Conservation (phyloP, 2,888 invertebrate genomes). For the Diplolepis rosae region DNA sequence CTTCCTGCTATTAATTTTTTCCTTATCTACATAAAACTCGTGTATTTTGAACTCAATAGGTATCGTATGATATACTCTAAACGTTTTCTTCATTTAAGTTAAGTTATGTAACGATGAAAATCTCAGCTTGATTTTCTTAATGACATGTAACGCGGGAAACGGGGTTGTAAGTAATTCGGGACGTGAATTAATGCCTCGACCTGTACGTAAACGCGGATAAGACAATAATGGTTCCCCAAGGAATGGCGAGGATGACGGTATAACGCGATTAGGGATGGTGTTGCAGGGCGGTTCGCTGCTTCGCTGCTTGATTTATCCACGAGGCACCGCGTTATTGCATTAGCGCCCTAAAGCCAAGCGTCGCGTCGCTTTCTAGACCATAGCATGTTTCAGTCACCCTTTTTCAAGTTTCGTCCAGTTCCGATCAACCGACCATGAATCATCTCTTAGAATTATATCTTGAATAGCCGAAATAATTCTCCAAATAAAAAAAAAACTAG, state of each 20-base stretch:
- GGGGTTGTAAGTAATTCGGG: slow-evolving; percentile 42
- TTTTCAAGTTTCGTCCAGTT: slow-evolving; percentile 36
- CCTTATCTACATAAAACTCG: neutral
- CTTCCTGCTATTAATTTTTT: too few species aligned
- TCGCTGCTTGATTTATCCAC: slow-evolving; percentile 70
- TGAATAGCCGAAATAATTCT: slow-evolving; percentile 37
- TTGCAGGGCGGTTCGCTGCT: slow-evolving; percentile 54
- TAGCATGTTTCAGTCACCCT: slow-evolving; percentile 21
- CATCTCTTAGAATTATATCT: slow-evolving; percentile 61
- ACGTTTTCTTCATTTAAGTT: too few species aligned
- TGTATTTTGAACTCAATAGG: too few species aligned
- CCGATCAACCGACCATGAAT: slow-evolving; percentile 57
- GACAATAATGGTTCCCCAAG: slow-evolving; percentile 66
- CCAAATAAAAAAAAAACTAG: too few species aligned
- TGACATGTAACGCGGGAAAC: neutral
- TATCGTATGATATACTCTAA: too few species aligned
- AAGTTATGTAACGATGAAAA: slow-evolving; percentile 20
- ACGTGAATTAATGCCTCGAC: slow-evolving; percentile 45
- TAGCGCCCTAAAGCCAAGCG: slow-evolving; percentile 59
- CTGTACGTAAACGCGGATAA: slow-evolving; percentile 35
- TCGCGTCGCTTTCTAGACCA: slow-evolving; percentile 23
- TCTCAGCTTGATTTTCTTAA: slow-evolving; percentile 3
- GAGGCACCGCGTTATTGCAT: slow-evolving; percentile 69
- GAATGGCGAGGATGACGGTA: slow-evolving; percentile 45
- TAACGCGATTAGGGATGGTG: slow-evolving; percentile 66